A percentile compares a stretch with the other conserved stretches of the same genome.
These are phyloP conservation scores for Cyrtonyx montezumae DNA, from an alignment of 2,113 vertebrate species.

Conservation along the genomic window DNA sequence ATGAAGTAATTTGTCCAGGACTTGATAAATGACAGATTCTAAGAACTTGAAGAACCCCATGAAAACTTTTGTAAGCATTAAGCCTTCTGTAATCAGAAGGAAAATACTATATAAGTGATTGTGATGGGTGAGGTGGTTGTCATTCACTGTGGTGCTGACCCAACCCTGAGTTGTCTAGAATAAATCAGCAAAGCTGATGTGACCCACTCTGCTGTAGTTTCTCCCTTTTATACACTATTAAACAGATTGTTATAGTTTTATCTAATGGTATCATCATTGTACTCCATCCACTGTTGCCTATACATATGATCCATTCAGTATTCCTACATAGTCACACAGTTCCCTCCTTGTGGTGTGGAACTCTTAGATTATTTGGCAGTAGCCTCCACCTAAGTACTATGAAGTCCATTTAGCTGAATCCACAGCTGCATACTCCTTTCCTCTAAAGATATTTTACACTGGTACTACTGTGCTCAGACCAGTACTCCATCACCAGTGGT, in stretches of 20 bases:
- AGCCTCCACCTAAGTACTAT: not conserved
- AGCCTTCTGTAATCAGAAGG: too few species aligned
- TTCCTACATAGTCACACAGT: not conserved
- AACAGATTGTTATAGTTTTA: not conserved
- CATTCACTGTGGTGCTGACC: too few species aligned
- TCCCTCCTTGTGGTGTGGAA: not conserved
- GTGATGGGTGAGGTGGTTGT: too few species aligned
- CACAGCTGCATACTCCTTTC: not conserved
- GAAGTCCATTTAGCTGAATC: not conserved
- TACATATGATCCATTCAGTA: accelerated
- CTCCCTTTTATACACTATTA: not conserved
- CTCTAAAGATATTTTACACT: not conserved
- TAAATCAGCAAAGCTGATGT: too few species aligned
- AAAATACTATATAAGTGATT: too few species aligned
- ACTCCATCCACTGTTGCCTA: not conserved
- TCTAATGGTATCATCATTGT: not conserved
- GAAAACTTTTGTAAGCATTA: too few species aligned
- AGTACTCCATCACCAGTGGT: not conserved
- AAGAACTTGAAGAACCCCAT: too few species aligned
- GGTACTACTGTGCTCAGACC: not conserved
- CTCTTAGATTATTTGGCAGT: not conserved
- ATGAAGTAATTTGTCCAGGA: too few species aligned
- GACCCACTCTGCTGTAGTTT: too few species aligned
- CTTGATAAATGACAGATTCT: too few species aligned
- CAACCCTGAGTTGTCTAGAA: too few species aligned